These are phyloP conservation scores for Spilosoma lubricipeda DNA, from an alignment of 2,888 invertebrate species.

Conservation along the genomic window DNA sequence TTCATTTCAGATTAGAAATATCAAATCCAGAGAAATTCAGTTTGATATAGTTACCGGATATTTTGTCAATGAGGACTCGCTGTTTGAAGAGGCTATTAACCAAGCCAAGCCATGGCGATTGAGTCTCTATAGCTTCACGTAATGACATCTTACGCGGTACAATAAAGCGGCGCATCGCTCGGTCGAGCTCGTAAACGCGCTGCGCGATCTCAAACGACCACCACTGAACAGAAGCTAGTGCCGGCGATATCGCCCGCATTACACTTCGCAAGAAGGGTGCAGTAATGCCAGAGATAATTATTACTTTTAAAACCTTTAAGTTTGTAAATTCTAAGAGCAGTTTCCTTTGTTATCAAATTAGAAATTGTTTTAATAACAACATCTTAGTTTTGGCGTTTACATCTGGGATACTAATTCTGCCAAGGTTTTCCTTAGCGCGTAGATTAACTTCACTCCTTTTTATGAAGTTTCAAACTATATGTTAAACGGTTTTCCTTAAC, in stretches of 20 bases:
- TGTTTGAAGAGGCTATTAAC: not conserved
- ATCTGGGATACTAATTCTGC: not conserved
- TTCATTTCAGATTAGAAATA: no score
- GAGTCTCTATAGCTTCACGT: constrained; percentile 44
- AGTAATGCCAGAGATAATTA: not conserved
- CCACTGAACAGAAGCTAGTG: constrained; percentile 50
- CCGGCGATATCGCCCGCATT: constrained; percentile 45
- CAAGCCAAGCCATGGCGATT: constrained; percentile 34
- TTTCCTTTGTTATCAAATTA: not conserved
- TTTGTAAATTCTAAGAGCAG: not conserved
- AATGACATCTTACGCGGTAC: constrained; percentile 40
- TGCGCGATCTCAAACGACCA: constrained; percentile 56
- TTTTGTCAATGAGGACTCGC: not conserved
- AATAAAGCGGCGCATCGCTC: constrained; percentile 56
- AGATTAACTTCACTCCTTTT: not conserved
- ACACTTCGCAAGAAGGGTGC: not conserved
- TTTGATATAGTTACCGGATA: not conserved
- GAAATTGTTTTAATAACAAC: not conserved
- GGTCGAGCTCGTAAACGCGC: constrained; percentile 55
- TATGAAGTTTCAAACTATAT: no score
- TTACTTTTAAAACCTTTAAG: not conserved
- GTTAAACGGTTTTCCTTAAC: no score
- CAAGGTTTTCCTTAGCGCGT: not conserved
- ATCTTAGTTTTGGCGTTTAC: not conserved
- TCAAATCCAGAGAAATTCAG: not conserved